Percentiles rank a stretch among this genome's conserved stretches.
phyloP scores from a whole-genome alignment of 2,113 vertebrate species.

The Albula glossodonta region DNA sequence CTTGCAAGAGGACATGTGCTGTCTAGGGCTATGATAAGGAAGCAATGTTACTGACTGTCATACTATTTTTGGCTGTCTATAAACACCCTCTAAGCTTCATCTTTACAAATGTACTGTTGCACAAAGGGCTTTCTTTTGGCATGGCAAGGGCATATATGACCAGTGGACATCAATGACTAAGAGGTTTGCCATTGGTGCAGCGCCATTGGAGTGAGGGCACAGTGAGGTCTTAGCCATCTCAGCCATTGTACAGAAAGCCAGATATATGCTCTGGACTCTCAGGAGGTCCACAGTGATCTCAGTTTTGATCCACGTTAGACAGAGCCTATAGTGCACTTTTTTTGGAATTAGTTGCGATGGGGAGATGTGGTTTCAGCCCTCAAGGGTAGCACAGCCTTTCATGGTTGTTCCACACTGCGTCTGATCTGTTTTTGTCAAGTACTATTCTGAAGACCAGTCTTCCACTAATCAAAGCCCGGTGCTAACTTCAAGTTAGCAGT shows the following conservation, averaged over 20 bases:
- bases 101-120: background rate
- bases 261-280: background rate
- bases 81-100: background rate
- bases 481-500: background rate
- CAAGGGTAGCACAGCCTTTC: background rate
- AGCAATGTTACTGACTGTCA: background rate
- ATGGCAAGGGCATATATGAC: background rate
- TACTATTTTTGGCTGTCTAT: background rate
- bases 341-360: background rate
- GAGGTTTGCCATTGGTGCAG: background rate
- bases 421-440: background rate
- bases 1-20: slow-evolving; percentile 5
- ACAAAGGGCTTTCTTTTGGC: background rate
- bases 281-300: background rate
- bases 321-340: background rate
- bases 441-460: background rate
- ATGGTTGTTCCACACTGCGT: background rate
- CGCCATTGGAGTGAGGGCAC: background rate
- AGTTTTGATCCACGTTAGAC: background rate
- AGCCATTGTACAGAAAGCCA: background rate
- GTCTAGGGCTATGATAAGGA: slow-evolving; percentile 17
- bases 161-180: background rate
- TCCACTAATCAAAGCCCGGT: background rate
- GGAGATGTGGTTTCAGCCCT: background rate
- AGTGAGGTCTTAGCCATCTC: background rate